Conservation (phyloP, 1,140 invertebrate species). For the Aphis craccivora region DNA sequence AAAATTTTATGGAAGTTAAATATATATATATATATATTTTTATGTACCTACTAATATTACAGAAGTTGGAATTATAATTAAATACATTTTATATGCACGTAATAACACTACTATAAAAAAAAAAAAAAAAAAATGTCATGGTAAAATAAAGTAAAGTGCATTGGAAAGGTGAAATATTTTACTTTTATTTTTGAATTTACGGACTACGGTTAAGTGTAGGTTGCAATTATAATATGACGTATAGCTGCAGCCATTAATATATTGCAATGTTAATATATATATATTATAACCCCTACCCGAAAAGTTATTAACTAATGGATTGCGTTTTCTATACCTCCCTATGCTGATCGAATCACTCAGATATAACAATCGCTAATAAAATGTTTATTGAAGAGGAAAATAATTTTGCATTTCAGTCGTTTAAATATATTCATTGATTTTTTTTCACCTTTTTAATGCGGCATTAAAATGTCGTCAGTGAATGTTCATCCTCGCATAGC, state of each 20-base stretch:
- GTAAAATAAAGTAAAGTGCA: too few relatives aligned
- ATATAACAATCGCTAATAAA: slow-evolving; percentile 33
- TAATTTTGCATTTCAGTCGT: slow-evolving; percentile 42
- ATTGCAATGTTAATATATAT: neutral
- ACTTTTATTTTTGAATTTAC: neutral
- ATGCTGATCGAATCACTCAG: neutral
- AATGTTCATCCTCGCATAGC: slow-evolving; percentile 12
- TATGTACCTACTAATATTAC: neutral
- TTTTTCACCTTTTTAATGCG: neutral
- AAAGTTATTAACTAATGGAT: slow-evolving; percentile 49
- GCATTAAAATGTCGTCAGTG: slow-evolving; percentile 1
- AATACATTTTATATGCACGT: neutral
- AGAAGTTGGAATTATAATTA: neutral
- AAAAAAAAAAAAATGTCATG: neutral
- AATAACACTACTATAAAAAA: neutral
- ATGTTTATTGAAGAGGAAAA: slow-evolving; percentile 30
- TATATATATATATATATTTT: neutral
- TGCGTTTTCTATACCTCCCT: neutral
- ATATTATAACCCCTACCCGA: neutral
- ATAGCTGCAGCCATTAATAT: slow-evolving; percentile 26
- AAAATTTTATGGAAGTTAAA: neutral
- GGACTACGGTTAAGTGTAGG: neutral
- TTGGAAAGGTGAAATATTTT: neutral
- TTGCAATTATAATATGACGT: neutral
- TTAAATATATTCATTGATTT: slow-evolving; percentile 35